A percentile compares a stretch with the other conserved stretches of the same genome.
Conservation (phyloP, 2,888 invertebrate species). For the Nephrocerus scutellatus region DNA sequence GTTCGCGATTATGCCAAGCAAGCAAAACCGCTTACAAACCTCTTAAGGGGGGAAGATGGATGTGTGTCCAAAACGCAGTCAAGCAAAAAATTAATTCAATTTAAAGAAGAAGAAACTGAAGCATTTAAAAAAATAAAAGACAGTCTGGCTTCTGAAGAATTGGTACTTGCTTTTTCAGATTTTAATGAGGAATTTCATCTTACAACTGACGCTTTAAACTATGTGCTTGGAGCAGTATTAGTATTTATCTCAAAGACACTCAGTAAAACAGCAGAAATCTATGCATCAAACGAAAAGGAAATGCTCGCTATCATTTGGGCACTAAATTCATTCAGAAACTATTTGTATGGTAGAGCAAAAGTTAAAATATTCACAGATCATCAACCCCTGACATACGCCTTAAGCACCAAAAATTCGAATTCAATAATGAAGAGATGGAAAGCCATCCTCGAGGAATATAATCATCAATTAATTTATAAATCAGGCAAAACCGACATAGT, state of each 20-base stretch:
- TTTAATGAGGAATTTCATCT: slow-evolving; percentile 7
- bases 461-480: slow-evolving; percentile 10
- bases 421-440: slow-evolving; percentile 13
- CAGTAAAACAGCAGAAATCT: too few species aligned
- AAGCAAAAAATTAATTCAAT: slow-evolving; percentile 1
- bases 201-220: slow-evolving; percentile 12
- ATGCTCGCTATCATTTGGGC: too few species aligned
- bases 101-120: slow-evolving; percentile 2
- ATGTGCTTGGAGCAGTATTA: slow-evolving; percentile 8
- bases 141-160: slow-evolving; percentile 3
- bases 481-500: slow-evolving; percentile 11
- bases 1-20: slow-evolving; percentile 20
- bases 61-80: slow-evolving; percentile 11
- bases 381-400: slow-evolving; percentile 9
- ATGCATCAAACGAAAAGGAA: too few species aligned
- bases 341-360: slow-evolving; percentile 11
- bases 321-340: slow-evolving; percentile 12
- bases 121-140: slow-evolving; percentile 8
- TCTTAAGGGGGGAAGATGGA: slow-evolving; percentile 18
- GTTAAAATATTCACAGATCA: slow-evolving; percentile 17
- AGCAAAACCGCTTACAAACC: slow-evolving; percentile 21
- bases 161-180: slow-evolving; percentile 5
- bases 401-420: slow-evolving; percentile 12
- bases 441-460: slow-evolving; percentile 10
- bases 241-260: too few species aligned